phyloP scores from a whole-genome alignment of 2,888 invertebrate species.

The Agrilus biguttatus region DNA sequence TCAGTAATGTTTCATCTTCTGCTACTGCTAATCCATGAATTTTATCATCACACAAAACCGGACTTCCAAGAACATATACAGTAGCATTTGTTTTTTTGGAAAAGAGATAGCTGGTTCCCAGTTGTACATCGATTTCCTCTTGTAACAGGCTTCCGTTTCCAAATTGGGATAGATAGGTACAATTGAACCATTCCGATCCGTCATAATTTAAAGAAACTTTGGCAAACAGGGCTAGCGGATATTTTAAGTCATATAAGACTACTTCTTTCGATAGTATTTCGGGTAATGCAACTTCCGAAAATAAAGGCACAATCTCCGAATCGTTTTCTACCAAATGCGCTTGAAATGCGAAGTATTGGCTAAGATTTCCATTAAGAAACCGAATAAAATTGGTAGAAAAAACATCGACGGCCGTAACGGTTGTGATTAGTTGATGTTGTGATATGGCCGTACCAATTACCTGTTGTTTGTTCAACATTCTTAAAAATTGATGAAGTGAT shows the following conservation, averaged over 20 bases:
- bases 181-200: constrained; percentile 3
- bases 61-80: constrained; percentile 9
- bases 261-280: no score
- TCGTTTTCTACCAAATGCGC: no score
- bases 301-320: no score
- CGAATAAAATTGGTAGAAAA: no score
- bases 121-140: constrained; percentile 2
- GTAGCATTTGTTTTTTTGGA: constrained; percentile 2
- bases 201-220: background rate
- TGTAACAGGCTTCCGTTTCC: constrained; percentile 1
- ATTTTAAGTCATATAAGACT: no score
- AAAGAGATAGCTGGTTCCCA: constrained; percentile 3
- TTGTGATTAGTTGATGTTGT: constrained; percentile 5
- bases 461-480: constrained; percentile 5
- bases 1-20: constrained; percentile 4
- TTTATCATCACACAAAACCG: constrained; percentile 9
- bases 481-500: constrained; percentile 4
- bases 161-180: constrained; percentile 6
- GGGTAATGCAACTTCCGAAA: no score
- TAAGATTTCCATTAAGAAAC: no score
- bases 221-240: no score
- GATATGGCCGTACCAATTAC: constrained; percentile 6
- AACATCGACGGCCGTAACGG: background rate
- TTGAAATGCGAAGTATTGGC: no score
- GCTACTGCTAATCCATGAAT: constrained; percentile 9